Evolutionary conservation across 2,113 vertebrate genomes (phyloP), one percentile per base, ranked within the genome.

Genomic region (Acrocephalus kingi): DNA sequence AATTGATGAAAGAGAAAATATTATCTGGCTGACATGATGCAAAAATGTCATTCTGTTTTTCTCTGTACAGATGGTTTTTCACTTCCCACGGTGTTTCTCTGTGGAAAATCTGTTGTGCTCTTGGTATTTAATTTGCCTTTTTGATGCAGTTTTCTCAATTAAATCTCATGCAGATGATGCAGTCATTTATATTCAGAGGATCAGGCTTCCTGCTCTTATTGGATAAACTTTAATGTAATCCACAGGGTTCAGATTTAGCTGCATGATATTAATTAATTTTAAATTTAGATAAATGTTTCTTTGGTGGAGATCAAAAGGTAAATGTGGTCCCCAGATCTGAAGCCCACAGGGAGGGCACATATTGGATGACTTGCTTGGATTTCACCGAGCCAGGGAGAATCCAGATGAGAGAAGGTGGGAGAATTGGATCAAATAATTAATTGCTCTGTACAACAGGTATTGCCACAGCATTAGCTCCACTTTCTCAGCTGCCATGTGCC

Each of bases 51-150:
- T 85, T 87, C 71, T 90, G 88, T 89, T 97, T 73, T 89, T 89
- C 79, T 88, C 92, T 55, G 59, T 95, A 72, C 95, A 97, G 96
- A 97, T 97, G 94, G 91, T 66, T 96, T 97, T 95, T 94, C 95
- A 93, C 95, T 90, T 97, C 97, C 91, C 94, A 96, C 80, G 1
- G 95, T 96, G 96, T 96, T 96, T 93, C 78, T 5, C 80, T 91
- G 81, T 89, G 72, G 93, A 95, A 96, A 97, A 86, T 96, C 91
- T 97, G 95, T 96, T 97, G 89, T 90, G 87, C 88, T 96, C 95
- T 84, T 77, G 76, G 84, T 96, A 96, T 97, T 94, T 93, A 97
- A 97, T 97, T 96, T 97, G 95, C 94, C 94, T 97, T 97, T 97
- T 96, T 5, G 8, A 95, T 92, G 77, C 49, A 91, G 88, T 93